These are phyloP conservation scores for Propithecus coquereli DNA, from an alignment of 2,113 vertebrate genomes.

Conservation along the genomic window DNA sequence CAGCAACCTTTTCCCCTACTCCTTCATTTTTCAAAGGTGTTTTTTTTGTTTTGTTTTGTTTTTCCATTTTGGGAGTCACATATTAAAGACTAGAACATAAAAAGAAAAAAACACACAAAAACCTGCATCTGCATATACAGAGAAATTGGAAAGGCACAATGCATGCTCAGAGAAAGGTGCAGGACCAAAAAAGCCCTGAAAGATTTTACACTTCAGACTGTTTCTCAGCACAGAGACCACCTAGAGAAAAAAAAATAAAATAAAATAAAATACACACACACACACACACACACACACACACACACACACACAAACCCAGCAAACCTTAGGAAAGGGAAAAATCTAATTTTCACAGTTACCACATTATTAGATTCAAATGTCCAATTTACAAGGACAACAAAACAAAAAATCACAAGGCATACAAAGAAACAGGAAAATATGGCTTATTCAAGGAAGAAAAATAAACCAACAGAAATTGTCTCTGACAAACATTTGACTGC, in stretches of 20 bases:
- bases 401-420: neutral
- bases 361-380: neutral
- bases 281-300: too few relatives aligned
- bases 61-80: neutral
- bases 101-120: neutral
- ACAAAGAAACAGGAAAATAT: neutral
- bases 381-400: neutral
- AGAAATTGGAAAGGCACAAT: neutral
- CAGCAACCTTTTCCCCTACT: neutral
- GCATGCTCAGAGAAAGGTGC: neutral
- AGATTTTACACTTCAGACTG: neutral
- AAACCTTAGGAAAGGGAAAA: neutral
- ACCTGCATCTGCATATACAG: neutral
- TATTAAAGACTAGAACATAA: neutral
- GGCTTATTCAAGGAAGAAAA: neutral
- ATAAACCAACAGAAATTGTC: neutral
- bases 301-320: neutral
- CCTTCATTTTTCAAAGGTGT: neutral
- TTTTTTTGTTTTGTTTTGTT: neutral
- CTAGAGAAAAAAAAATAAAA: neutral
- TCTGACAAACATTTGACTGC: neutral
- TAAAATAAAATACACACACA: too few relatives aligned
- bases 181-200: neutral
- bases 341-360: neutral
- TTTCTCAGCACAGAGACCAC: neutral